Conservation (phyloP, 2,797 vertebrate genomes). For the Microchirus variegatus region DNA sequence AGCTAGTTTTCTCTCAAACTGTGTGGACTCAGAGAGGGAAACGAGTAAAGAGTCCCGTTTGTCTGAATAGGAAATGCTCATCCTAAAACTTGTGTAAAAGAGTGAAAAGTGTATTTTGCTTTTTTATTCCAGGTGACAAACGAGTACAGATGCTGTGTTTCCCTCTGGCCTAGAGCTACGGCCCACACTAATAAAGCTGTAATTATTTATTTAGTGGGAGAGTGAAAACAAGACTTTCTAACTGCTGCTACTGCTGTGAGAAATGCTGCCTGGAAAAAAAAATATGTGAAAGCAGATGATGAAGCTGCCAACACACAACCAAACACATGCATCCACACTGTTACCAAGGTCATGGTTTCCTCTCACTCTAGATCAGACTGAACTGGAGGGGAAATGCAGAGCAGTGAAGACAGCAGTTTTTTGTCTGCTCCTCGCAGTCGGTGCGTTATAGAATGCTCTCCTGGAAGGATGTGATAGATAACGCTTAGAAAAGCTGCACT, state of each 20-base stretch:
- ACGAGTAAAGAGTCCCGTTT: no score
- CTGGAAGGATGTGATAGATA: conserved; percentile 1
- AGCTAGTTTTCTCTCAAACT: no score
- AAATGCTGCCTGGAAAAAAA: conserved; percentile 15
- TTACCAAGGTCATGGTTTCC: conserved; percentile 38
- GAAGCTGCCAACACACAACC: conserved; percentile 24
- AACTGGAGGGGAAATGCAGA: conserved; percentile 31
- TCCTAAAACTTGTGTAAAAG: no score
- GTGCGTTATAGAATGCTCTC: background rate
- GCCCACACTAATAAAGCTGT: conserved; percentile 47
- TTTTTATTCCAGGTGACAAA: conserved; percentile 22
- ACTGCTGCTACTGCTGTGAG: conserved; percentile 26
- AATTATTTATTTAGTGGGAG: conserved; percentile 62
- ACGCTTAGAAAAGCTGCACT: background rate
- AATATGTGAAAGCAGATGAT: background rate
- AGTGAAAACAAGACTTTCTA: conserved; percentile 49
- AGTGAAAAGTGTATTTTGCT: background rate
- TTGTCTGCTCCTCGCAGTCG: conserved; percentile 7
- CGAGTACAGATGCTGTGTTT: conserved; percentile 21
- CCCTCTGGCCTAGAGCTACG: conserved; percentile 32
- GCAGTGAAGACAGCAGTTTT: conserved; percentile 14
- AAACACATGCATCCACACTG: conserved; percentile 9
- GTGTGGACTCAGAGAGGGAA: no score
- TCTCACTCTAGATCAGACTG: conserved; percentile 33
- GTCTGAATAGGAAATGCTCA: no score